These are phyloP conservation scores for Propithecus coquereli DNA, from an alignment of 2,113 vertebrate species.

Conservation along the genomic window DNA sequence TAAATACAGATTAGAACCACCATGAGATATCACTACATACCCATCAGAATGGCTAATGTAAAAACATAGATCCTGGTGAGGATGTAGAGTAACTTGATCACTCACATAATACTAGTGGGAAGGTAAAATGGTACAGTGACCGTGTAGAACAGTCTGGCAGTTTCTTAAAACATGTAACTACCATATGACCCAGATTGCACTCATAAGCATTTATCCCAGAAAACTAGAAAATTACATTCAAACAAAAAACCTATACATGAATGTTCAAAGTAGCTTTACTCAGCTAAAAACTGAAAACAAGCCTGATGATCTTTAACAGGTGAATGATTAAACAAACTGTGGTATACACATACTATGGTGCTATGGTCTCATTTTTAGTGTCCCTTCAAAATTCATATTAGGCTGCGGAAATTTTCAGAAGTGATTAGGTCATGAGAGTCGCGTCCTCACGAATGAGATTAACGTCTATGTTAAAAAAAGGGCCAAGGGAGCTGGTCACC, in stretches of 20 bases:
- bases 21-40: background rate
- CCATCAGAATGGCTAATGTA: background rate
- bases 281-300: background rate
- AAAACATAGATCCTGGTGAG: background rate
- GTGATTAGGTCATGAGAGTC: background rate
- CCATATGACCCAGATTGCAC: background rate
- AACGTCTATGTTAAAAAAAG: background rate
- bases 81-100: background rate
- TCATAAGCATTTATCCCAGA: background rate
- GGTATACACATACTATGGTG: background rate
- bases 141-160: background rate
- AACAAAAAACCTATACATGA: background rate
- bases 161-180: background rate
- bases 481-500: background rate
- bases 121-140: background rate
- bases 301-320: background rate
- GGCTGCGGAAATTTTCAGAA: background rate
- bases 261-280: background rate
- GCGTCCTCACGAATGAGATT: background rate
- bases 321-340: background rate
- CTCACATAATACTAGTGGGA: background rate
- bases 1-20: background rate
- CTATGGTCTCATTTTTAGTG: background rate
- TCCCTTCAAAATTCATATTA: background rate
- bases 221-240: background rate